Evolutionary conservation across 2,888 invertebrate species (phyloP), one percentile per base, ranked within the genome.

Genomic region (Drosophila cracens): DNA sequence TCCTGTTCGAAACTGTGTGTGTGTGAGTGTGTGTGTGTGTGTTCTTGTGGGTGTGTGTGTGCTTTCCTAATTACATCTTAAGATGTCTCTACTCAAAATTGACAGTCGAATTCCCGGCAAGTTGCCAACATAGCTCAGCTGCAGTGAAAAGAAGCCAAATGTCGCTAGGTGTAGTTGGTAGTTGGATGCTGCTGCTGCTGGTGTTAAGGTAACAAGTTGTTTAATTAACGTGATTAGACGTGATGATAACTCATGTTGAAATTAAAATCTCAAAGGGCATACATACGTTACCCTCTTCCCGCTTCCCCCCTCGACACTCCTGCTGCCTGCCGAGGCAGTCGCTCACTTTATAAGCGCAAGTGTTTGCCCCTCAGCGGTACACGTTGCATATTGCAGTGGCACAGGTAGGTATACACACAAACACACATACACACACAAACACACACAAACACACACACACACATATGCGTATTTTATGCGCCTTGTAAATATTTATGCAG

Each of bases 401-500:
- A 34, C 25, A 25, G 27, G 16, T 61, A 0, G 6, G 6, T 13
- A 21, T 16, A 59, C 56, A 53, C 34, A 62, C 7, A 46, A 10
- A 10, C 21, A 46, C n/a, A 13, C 13, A 21, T 21, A 43, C 5
- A 10, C 1, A 11, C 43, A 43, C 3, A 16, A 0, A 7, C 6
- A 3, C 16, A 16, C 36, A 36, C 36, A 36, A 7, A 16, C 7
- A 7, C 16, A 7, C 1, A 21, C 21, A 21, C 21, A 21, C 4
- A 51, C 53, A 27, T 70, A 54, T 61, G 49, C 70, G 74, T 48
- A 63, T 71, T 77, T 70, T 86, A 80, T 90, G 84, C 73, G 63
- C 74, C 86, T 82, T 89, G 87, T 89, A 87, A 87, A 87, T 90
- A 90, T 90, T 90, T 87, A 87, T 89, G 88, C 90, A 81, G 53